Conservation (phyloP, 2,113 vertebrate genomes). For the Rhynchomys soricoides region DNA sequence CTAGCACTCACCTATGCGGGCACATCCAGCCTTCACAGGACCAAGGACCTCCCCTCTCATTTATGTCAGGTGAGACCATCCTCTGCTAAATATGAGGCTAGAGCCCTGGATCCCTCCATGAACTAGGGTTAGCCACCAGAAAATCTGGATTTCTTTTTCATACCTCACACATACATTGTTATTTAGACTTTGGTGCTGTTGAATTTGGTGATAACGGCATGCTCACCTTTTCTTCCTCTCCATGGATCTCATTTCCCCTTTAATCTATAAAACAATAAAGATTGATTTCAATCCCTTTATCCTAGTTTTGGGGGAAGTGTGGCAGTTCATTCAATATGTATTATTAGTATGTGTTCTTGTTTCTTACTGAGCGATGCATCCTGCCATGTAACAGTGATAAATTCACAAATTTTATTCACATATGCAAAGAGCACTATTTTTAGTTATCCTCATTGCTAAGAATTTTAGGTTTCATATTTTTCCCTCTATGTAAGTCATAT, state of each 20-base stretch:
- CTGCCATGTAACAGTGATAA: background rate
- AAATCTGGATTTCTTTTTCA: background rate
- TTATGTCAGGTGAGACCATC: too few species aligned
- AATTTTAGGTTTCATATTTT: background rate
- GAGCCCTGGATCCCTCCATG: too few species aligned
- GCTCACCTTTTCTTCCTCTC: background rate
- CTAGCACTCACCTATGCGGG: too few species aligned
- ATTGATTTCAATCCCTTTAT: background rate
- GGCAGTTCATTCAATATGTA: background rate
- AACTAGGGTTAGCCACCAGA: too few species aligned
- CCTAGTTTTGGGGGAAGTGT: background rate
- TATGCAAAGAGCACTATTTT: background rate
- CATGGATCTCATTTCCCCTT: background rate
- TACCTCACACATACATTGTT: background rate
- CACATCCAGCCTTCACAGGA: too few species aligned
- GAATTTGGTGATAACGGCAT: background rate
- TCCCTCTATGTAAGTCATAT: background rate
- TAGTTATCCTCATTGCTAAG: background rate
- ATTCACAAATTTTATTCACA: conserved; percentile 1
- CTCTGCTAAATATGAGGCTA: too few species aligned
- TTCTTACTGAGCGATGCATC: background rate
- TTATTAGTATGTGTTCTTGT: background rate
- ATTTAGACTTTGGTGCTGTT: background rate
- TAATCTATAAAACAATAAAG: conserved; percentile 15
- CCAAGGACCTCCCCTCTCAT: too few species aligned